A percentile compares a stretch with the other conserved stretches of the same genome.
Evolutionary conservation across 2,888 invertebrate genomes (phyloP).

Genomic region (Brachyopa scutellaris): DNA sequence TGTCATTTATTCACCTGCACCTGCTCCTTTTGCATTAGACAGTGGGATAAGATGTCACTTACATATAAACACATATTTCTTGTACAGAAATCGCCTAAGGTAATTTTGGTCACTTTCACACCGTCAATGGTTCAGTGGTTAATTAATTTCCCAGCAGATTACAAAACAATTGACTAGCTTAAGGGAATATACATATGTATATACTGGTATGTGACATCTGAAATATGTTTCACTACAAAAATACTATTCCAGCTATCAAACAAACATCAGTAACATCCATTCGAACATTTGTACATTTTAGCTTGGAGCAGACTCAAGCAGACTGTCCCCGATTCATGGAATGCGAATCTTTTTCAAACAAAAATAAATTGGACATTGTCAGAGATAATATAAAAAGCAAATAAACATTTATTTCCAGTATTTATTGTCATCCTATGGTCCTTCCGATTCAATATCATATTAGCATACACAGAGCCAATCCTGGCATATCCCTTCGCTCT

Average conservation of each 20-base stretch:
- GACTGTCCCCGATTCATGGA: background rate
- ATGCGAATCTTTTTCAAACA: constrained; percentile 21
- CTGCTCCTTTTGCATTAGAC: too few species aligned
- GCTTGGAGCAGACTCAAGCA: background rate
- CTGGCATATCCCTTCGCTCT: constrained; percentile 21
- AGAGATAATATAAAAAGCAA: constrained; percentile 44
- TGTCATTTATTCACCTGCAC: too few species aligned
- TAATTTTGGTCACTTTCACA: background rate
- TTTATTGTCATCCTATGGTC: constrained; percentile 55
- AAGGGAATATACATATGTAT: background rate
- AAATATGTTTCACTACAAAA: background rate
- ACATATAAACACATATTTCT: too few species aligned
- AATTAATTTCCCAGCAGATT: constrained; percentile 26
- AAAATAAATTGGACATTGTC: constrained; percentile 30
- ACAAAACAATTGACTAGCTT: background rate
- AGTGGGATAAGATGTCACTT: too few species aligned
- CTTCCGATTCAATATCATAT: constrained; percentile 60
- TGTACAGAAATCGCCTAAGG: background rate
- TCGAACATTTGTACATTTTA: constrained; percentile 10
- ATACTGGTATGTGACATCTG: too few species aligned
- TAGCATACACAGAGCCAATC: constrained; percentile 50
- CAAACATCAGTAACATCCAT: constrained; percentile 25
- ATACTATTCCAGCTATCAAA: constrained; percentile 17
- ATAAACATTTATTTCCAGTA: constrained; percentile 58
- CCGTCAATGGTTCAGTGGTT: background rate